Evolutionary conservation across 2,113 vertebrate genomes (phyloP), one percentile per base, ranked within the genome.

Genomic region (Formicarius rufipectus): DNA sequence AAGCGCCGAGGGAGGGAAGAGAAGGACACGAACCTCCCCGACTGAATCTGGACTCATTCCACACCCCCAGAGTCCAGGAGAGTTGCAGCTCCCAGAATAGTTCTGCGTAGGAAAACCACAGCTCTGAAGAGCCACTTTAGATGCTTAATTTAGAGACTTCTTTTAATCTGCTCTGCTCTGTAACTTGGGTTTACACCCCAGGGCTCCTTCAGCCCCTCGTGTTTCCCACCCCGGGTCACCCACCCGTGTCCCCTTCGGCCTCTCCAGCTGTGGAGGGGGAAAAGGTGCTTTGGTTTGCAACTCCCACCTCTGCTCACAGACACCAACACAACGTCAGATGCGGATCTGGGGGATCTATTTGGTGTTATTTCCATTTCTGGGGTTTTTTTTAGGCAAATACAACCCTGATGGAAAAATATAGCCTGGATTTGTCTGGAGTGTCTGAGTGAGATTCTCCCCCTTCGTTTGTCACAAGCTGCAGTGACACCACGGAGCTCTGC

Each of bases 1-100:
- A 90, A 83, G 79, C 6, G 55, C 90, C 69, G 83, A 31, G 76
- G 90, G 59, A 96, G 82, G 75, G 75, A 90, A 83, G 50, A 74
- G 74, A 75, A 94, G 95, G 85, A 94, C 75, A 40, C 14, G 30
- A 37, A 82, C 85, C 67, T 94, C 88, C 69, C 89, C 81, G 67
- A 50, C 58, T 5, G 55, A 27, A 77, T 94, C 87, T 87, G 3
- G 39, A 28, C 55, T 88, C 78, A 86, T 63, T 90, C 68, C 89
- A 84, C 95, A 63, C 91, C 93, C 95, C 92, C 93, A 86, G 87
- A 96, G 90, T 96, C 95, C 95, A 94, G 88, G 92, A 95, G 94
- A 95, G 93, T 88, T 93, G 83, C 93, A 86, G 88, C 35, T 93
- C 86, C 93, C 85, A 95, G 92, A 96, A 92, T 80, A 96, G 95